phyloP scores from a whole-genome alignment of 1,140 invertebrate genomes.

The Danaus plexippus region DNA sequence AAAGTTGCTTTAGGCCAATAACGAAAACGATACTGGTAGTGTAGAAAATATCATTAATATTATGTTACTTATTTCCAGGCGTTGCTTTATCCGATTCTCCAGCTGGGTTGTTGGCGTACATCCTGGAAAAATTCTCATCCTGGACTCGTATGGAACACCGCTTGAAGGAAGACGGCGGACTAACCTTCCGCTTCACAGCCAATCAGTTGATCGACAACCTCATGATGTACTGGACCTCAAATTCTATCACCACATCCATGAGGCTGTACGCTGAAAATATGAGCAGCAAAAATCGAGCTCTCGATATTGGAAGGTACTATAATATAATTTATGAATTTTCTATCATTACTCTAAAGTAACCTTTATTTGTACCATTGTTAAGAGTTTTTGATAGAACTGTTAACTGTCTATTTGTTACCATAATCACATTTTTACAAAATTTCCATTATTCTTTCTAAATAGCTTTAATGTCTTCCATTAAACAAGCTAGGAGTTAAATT shows the following conservation, averaged over 20 bases:
- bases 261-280: constrained; percentile 80
- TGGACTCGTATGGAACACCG: constrained; percentile 75
- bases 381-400: no score
- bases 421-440: no score
- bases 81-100: constrained; percentile 77
- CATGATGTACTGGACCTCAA: constrained; percentile 89
- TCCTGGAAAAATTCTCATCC: constrained; percentile 87
- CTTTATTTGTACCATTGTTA: no score
- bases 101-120: constrained; percentile 78
- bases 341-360: no score
- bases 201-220: constrained; percentile 89
- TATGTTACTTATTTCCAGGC: constrained; percentile 46
- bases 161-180: constrained; percentile 78
- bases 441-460: no score
- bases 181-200: constrained; percentile 74
- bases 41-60: not conserved
- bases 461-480: no score
- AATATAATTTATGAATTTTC: not conserved
- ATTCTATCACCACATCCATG: constrained; percentile 81
- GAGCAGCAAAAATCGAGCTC: constrained; percentile 32
- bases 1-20: no score
- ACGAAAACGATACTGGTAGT: no score
- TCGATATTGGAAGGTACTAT: constrained; percentile 58
- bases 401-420: no score
- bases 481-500: no score